Evolutionary conservation across 2,888 invertebrate genomes (phyloP), one percentile per base, ranked within the genome.

Genomic region (Drosophila tripunctata): DNA sequence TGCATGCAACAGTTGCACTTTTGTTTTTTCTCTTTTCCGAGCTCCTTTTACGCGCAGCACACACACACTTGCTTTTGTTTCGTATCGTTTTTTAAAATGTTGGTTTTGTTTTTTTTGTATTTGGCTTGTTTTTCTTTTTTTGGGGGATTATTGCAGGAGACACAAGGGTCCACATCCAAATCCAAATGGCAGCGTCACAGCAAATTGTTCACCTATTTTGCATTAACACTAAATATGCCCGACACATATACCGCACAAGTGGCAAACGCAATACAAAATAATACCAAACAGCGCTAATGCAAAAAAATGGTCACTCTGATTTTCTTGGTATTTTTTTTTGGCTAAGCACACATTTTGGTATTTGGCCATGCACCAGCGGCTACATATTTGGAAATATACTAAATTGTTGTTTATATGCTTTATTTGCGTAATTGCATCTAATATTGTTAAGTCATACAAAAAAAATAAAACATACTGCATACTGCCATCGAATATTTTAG

Each of bases 161-260:
- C 68, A 55, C 63, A 48, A 57, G 51, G 54, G 67, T 55, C 60
- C 48, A 68, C 68, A 73, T 61, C 67, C 67, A 48, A 65, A 65
- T 65, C 72, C 74, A 72, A 72, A 72, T 72, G 72, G 72, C 72
- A 72, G 72, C 72, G 72, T 72, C 72, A 72, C 72, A 72, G 70
- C 72, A 71, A 70, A 67, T 67, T 56, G 67, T 71, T 71, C 70
- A 71, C 70, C 70, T 71, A 71, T 67, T 70, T 71, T 63, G 55
- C 72, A 72, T 72, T 67, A 67, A 63, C 67, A 67, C 71, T 72
- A 72, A 72, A 67, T 71, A 43, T 71, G 50, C 47, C 72, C 72
- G 30, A 30, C 4, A 58, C 67, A 72, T 54, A 71, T 71, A 71
- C 70, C 56, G 12, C n/a, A n/a, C n/a, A 56, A 62, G 22, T 50